Conservation (phyloP, 2,797 vertebrate genomes). For the Astyanax mexicanus region DNA sequence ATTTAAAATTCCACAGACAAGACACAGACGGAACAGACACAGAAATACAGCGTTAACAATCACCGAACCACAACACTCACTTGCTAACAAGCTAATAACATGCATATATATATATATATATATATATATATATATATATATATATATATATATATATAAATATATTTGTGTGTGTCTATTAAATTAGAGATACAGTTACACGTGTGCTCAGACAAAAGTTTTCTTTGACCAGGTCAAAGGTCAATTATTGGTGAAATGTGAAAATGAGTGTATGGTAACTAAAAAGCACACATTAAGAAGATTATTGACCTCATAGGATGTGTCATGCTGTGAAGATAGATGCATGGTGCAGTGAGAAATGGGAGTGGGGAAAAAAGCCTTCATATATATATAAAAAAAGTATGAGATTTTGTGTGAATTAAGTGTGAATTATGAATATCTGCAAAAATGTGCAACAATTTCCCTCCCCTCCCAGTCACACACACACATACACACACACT, state of each 20-base stretch:
- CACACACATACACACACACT: conserved; percentile 52
- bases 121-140: too few relatives aligned
- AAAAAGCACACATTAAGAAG: conserved; percentile 15
- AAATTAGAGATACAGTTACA: too few relatives aligned
- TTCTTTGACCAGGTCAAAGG: background rate
- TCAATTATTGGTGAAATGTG: too few relatives aligned
- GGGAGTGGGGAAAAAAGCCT: conserved; percentile 61
- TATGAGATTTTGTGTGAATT: conserved; percentile 58
- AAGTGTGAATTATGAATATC: conserved; percentile 54
- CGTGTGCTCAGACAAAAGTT: background rate
- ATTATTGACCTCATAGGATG: conserved; percentile 22
- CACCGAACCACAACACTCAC: conserved; percentile 42
- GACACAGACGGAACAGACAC: conserved; percentile 68
- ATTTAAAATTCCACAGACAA: conserved; percentile 58
- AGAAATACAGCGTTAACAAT: conserved; percentile 65
- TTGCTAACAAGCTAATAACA: conserved; percentile 60
- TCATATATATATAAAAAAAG: conserved; percentile 53
- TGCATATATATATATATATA: conserved; percentile 64
- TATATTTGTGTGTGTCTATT: too few relatives aligned
- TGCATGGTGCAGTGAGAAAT: conserved; percentile 52
- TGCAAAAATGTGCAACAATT: conserved; percentile 64
- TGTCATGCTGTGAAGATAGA: conserved; percentile 58
- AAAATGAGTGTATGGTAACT: conserved; percentile 10
- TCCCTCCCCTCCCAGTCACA: conserved; percentile 43
- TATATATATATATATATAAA: too few relatives aligned